Conservation (phyloP, 2,888 invertebrate species). For the Ennomos quercinarius region DNA sequence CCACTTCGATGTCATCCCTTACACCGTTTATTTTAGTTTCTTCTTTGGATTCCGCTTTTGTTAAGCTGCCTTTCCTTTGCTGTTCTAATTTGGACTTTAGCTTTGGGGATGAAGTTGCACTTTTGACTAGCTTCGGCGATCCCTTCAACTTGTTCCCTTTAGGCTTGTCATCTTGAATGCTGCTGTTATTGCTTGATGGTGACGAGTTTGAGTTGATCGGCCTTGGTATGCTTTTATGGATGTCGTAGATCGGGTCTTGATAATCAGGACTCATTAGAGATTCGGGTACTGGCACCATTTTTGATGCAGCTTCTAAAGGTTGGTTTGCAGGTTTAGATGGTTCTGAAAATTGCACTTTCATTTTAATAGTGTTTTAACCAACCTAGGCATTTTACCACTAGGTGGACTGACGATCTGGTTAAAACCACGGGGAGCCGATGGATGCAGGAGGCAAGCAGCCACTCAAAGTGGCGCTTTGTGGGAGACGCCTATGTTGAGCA, state of each 20-base stretch:
- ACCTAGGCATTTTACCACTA: too few species aligned
- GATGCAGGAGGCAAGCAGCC: too few species aligned
- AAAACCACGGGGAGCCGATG: too few species aligned
- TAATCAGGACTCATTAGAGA: conserved; percentile 94
- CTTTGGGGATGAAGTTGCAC: conserved; percentile 79
- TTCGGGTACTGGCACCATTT: conserved; percentile 95
- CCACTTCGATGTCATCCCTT: conserved; percentile 61
- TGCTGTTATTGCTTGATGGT: conserved; percentile 72
- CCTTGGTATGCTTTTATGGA: conserved; percentile 70
- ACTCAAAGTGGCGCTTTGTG: too few species aligned
- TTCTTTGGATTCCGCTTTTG: conserved; percentile 58
- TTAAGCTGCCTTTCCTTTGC: conserved; percentile 74
- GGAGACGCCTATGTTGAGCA: too few species aligned
- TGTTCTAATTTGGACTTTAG: conserved; percentile 70
- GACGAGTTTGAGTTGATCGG: conserved; percentile 59
- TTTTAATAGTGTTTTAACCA: too few species aligned
- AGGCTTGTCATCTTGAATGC: conserved; percentile 65
- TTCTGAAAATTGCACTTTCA: conserved; percentile 31
- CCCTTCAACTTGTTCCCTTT: conserved; percentile 64
- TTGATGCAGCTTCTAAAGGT: conserved; percentile 92
- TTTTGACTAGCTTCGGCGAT: conserved; percentile 77
- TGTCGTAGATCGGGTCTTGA: conserved; percentile 81
- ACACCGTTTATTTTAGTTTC: conserved; percentile 68
- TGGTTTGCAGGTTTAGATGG: conserved; percentile 69
- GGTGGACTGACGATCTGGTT: too few species aligned